A percentile compares a stretch with the other conserved stretches of the same genome.
Evolutionary conservation across 2,797 vertebrate species (phyloP).

Genomic region (Amblyraja radiata): DNA sequence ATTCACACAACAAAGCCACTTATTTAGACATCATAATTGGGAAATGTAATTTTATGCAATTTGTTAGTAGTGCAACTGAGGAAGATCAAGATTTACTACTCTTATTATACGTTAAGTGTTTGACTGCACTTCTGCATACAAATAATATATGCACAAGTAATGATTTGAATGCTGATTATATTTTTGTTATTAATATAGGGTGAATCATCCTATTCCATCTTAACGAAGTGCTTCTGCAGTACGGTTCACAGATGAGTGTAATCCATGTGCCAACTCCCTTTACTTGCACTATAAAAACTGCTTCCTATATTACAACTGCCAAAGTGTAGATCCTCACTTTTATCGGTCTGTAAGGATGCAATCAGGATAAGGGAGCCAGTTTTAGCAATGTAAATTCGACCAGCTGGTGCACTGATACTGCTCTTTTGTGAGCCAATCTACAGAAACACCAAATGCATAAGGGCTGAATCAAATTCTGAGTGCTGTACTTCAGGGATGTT

Average conservation of each 20-base stretch:
- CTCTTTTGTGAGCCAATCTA: not conserved
- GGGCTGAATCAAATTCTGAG: not conserved
- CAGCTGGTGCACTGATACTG: conserved; percentile 1
- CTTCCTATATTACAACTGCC: not conserved
- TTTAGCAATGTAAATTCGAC: conserved; percentile 14
- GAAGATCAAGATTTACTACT: not conserved
- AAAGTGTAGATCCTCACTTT: not conserved
- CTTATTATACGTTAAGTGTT: not conserved
- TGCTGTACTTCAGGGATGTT: not conserved
- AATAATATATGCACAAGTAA: not conserved
- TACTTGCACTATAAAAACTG: not conserved
- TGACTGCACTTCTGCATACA: not conserved
- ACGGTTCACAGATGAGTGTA: not conserved
- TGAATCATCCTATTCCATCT: not conserved
- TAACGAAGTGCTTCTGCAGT: not conserved
- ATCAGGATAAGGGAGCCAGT: conserved; percentile 4
- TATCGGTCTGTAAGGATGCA: not conserved
- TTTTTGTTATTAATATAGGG: not conserved
- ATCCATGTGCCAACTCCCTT: not conserved
- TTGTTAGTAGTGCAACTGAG: not conserved
- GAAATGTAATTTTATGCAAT: not conserved
- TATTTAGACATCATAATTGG: not conserved
- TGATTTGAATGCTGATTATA: not conserved
- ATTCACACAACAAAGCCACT: not conserved
- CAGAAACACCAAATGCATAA: not conserved